Conservation (phyloP, 2,797 vertebrate genomes). For the Platalea minor region DNA sequence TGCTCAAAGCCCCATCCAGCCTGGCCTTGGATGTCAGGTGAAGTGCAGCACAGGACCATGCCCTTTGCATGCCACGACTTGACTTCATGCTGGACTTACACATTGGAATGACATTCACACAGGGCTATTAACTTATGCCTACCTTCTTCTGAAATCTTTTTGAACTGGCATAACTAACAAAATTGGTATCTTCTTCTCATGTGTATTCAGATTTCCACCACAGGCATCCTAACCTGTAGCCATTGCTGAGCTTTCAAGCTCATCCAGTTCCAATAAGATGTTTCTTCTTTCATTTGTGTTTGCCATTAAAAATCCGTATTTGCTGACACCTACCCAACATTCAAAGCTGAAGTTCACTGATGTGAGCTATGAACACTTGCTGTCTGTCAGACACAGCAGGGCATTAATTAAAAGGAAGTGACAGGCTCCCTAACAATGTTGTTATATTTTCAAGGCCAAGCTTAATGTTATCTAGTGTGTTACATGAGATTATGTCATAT, state of each 20-base stretch:
- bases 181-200: neutral
- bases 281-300: neutral
- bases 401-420: slow-evolving; percentile 6
- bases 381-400: neutral
- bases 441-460: neutral
- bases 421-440: neutral
- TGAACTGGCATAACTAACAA: neutral
- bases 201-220: neutral
- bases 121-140: neutral
- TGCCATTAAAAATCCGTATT: neutral
- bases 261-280: neutral
- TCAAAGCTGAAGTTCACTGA: neutral
- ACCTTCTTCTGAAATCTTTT: neutral
- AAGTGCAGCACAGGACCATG: neutral
- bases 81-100: neutral
- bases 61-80: neutral
- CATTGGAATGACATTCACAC: neutral
- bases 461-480: neutral
- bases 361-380: neutral
- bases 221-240: neutral
- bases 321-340: neutral
- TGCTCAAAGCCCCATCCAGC: too few species aligned
- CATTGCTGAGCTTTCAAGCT: neutral
- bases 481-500: neutral
- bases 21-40: neutral